Conservation (phyloP, 2,888 invertebrate genomes). For the Drosophila testacea region DNA sequence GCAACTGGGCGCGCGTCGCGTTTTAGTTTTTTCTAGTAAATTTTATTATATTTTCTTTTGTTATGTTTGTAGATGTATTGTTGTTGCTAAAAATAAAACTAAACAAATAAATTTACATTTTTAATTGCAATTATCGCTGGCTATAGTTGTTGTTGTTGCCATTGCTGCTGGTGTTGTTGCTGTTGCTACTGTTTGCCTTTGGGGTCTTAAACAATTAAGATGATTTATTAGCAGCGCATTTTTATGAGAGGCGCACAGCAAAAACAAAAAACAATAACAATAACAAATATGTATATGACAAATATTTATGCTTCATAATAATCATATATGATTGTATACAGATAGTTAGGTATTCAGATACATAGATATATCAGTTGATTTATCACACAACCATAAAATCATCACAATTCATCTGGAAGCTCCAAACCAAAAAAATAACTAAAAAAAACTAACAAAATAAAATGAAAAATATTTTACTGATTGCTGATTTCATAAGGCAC, state of each 20-base stretch:
- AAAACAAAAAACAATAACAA: conserved; percentile 33
- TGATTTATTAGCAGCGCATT: conserved; percentile 74
- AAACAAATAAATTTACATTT: conserved; percentile 77
- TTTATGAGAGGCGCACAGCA: conserved; percentile 63
- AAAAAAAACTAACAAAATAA: conserved; percentile 3
- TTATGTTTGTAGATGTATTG: conserved; percentile 33
- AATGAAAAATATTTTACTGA: conserved; percentile 39
- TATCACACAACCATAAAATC: conserved; percentile 66
- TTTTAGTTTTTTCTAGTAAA: conserved; percentile 44
- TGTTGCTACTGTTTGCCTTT: conserved; percentile 75
- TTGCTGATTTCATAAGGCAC: conserved; percentile 64
- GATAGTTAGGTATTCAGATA: conserved; percentile 9
- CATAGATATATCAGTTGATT: conserved; percentile 57
- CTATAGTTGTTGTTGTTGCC: conserved; percentile 51
- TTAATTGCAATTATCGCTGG: conserved; percentile 78
- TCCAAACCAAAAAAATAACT: conserved; percentile 5
- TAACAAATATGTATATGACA: conserved; percentile 38
- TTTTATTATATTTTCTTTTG: conserved; percentile 30
- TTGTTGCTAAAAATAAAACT: conserved; percentile 76
- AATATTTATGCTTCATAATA: conserved; percentile 69
- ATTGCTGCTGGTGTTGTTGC: conserved; percentile 31
- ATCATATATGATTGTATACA: conserved; percentile 35
- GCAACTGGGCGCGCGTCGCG: conserved; percentile 74
- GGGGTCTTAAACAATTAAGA: conserved; percentile 75
- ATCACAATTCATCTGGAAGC: conserved; percentile 54